phyloP scores from a whole-genome alignment of 2,113 vertebrate species.

The Puntigrus tetrazona region DNA sequence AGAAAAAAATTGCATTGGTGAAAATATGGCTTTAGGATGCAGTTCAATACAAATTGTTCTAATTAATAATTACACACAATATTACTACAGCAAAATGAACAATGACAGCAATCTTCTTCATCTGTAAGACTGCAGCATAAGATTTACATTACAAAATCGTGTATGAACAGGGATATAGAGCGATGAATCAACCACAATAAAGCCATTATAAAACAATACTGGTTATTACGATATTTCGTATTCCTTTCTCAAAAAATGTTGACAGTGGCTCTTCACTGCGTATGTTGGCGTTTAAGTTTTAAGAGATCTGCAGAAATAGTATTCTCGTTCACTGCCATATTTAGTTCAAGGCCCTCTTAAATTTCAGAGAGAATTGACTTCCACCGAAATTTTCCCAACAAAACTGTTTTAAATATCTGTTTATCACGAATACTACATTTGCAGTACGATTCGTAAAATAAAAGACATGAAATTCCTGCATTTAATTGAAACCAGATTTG shows the following conservation, averaged over 20 bases:
- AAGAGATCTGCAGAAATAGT: neutral
- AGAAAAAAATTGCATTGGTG: too few species aligned
- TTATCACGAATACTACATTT: neutral
- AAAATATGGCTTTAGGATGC: too few species aligned
- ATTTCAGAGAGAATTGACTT: neutral
- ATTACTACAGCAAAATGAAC: neutral
- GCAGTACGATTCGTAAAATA: neutral
- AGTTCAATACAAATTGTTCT: neutral
- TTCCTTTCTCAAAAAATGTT: neutral
- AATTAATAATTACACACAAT: neutral
- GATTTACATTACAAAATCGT: neutral
- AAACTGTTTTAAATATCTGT: neutral
- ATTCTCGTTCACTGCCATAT: neutral
- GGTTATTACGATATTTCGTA: constrained; percentile 4
- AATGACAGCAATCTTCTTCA: neutral
- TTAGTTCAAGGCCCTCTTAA: neutral
- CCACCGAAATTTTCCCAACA: neutral
- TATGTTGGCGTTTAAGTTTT: neutral
- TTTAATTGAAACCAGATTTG: too few species aligned
- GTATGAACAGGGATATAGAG: constrained; percentile 62
- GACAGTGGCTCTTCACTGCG: constrained; percentile 61
- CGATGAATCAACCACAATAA: constrained; percentile 73
- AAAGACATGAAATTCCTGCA: too few species aligned
- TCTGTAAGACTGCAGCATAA: neutral
- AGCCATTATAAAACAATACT: constrained; percentile 13